Conservation (phyloP, 2,888 invertebrate species). For the Rhodophaea formosa region DNA sequence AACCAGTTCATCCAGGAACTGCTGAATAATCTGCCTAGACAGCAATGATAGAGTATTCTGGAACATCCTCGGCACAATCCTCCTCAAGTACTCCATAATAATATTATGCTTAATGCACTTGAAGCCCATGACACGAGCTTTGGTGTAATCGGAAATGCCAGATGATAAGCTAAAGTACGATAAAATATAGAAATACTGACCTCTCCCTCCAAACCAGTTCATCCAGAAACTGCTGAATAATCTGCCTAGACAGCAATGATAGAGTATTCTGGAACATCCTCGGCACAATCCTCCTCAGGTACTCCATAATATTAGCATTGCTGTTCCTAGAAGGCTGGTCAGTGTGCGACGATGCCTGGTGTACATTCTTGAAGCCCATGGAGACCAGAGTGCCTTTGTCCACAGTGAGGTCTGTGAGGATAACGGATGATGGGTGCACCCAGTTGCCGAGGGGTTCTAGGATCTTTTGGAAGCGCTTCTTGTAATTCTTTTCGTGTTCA, state of each 20-base stretch:
- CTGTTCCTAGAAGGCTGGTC: constrained; percentile 78
- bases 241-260: constrained; percentile 89
- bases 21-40: constrained; percentile 92
- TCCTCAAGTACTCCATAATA: constrained; percentile 93
- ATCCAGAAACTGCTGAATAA: constrained; percentile 94
- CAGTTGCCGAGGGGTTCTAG: constrained; percentile 88
- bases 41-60: constrained; percentile 91
- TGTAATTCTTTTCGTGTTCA: constrained; percentile 89
- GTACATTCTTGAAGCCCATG: constrained; percentile 90
- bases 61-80: constrained; percentile 94
- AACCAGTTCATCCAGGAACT: constrained; percentile 93
- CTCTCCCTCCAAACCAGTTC: constrained; percentile 93
- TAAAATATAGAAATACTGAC: constrained; percentile 37
- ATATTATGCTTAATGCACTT: constrained; percentile 85
- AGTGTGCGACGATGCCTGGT: constrained; percentile 81
- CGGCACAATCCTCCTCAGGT: constrained; percentile 90
- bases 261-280: constrained; percentile 95
- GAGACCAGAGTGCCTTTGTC: constrained; percentile 88
- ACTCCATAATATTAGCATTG: constrained; percentile 92
- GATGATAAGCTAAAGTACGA: not conserved
- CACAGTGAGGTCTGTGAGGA: constrained; percentile 91
- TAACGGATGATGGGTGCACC: constrained; percentile 89
- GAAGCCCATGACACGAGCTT: constrained; percentile 88
- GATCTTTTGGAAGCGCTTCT: constrained; percentile 90
- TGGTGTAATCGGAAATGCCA: too few species aligned